These are phyloP conservation scores for Aldabrachelys gigantea DNA, from an alignment of 2,113 vertebrate species.

Conservation along the genomic window DNA sequence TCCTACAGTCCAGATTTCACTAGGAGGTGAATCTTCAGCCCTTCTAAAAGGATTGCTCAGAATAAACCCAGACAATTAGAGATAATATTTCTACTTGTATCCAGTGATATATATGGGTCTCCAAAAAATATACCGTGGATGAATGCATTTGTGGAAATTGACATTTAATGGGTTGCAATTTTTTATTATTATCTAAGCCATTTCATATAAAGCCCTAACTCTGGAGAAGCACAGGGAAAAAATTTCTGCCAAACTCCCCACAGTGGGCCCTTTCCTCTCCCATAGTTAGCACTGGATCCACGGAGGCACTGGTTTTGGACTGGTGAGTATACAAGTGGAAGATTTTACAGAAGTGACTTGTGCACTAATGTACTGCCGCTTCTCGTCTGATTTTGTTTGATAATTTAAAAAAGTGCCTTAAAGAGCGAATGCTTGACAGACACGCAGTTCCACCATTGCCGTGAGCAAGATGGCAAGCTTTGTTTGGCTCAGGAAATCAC, in stretches of 20 bases:
- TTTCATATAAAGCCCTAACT: slow-evolving; percentile 61
- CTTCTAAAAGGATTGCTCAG: slow-evolving; percentile 45
- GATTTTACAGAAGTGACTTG: slow-evolving; percentile 71
- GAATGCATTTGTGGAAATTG: slow-evolving; percentile 69
- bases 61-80: slow-evolving; percentile 33
- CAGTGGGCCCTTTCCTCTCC: slow-evolving; percentile 67
- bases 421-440: slow-evolving; percentile 64
- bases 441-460: slow-evolving; percentile 39
- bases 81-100: slow-evolving; percentile 64
- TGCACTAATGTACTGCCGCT: slow-evolving; percentile 65
- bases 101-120: slow-evolving; percentile 67
- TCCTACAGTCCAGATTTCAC: not conserved
- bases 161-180: slow-evolving; percentile 69
- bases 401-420: slow-evolving; percentile 70
- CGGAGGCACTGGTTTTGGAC: slow-evolving; percentile 60
- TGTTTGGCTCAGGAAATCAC: not conserved
- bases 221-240: slow-evolving; percentile 50
- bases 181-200: slow-evolving; percentile 70
- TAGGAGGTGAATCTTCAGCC: slow-evolving; percentile 48
- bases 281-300: slow-evolving; percentile 62
- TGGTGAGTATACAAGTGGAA: slow-evolving; percentile 64
- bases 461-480: slow-evolving; percentile 57
- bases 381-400: slow-evolving; percentile 72
- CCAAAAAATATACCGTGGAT: slow-evolving; percentile 61
- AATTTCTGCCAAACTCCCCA: slow-evolving; percentile 66